phyloP scores from a whole-genome alignment of 2,113 vertebrate genomes.

The Azemiops feae region DNA sequence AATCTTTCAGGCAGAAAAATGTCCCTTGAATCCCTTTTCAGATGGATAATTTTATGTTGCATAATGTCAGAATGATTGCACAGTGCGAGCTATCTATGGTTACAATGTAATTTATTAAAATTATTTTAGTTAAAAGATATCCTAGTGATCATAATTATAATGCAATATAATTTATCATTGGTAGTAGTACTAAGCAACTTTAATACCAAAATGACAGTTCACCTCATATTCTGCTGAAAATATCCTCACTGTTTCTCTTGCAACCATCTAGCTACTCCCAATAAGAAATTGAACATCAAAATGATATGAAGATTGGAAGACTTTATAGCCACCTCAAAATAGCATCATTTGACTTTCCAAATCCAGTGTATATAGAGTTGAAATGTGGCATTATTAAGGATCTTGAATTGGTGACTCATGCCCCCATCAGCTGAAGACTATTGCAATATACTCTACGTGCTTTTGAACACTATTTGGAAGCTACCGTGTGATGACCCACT shows the following conservation, averaged over 20 bases:
- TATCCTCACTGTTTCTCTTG: not conserved
- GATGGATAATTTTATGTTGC: not conserved
- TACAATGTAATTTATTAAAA: not conserved
- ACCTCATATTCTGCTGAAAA: not conserved
- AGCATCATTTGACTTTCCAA: not conserved
- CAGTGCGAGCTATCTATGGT: not conserved
- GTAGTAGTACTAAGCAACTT: not conserved
- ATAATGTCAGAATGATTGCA: not conserved
- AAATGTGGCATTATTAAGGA: not conserved
- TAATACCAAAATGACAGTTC: not conserved
- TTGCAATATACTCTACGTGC: not conserved
- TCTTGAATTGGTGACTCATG: not conserved
- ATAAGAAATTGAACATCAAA: not conserved
- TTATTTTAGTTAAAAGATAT: not conserved
- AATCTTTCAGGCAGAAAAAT: not conserved
- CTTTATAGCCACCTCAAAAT: not conserved
- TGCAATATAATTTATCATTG: not conserved
- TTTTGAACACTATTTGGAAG: not conserved
- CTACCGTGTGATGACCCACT: not conserved
- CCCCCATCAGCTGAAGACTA: not conserved
- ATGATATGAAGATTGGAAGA: not conserved
- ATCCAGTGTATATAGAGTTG: not conserved
- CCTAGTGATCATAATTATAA: not conserved
- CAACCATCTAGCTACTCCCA: not conserved
- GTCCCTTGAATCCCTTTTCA: not conserved